Conservation (phyloP, 2,888 invertebrate genomes). For the Tachina fera region DNA sequence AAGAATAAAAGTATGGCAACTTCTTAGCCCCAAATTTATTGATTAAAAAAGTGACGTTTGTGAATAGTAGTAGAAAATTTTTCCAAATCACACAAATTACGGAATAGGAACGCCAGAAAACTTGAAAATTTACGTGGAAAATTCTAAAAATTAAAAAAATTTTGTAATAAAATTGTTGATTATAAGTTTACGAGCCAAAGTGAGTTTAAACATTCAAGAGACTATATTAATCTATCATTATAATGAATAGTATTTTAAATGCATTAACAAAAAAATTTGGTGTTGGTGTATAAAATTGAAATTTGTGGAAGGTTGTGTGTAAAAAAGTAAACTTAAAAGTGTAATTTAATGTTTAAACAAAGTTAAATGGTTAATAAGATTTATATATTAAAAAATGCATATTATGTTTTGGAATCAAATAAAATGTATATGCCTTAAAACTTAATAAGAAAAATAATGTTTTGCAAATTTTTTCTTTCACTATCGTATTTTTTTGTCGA, state of each 20-base stretch:
- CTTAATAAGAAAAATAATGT: conserved; percentile 1
- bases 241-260: conserved; percentile 7
- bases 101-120: conserved; percentile 44
- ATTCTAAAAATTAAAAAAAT: conserved; percentile 15
- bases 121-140: conserved; percentile 40
- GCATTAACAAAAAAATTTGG: neutral
- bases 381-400: neutral
- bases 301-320: conserved; percentile 12
- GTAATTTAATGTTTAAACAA: conserved; percentile 3
- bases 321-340: neutral
- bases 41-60: conserved; percentile 71
- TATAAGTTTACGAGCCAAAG: conserved; percentile 29
- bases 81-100: conserved; percentile 60
- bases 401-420: conserved; percentile 27
- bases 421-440: neutral
- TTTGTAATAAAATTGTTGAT: conserved; percentile 24
- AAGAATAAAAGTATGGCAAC: conserved; percentile 28
- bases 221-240: too few species aligned
- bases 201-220: conserved; percentile 35
- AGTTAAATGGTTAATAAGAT: neutral
- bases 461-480: conserved; percentile 27
- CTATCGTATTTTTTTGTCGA: conserved; percentile 46
- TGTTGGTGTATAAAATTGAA: conserved; percentile 27
- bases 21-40: conserved; percentile 58
- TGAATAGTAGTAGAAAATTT: conserved; percentile 69